Base-by-base conservation (phyloP, 2,888 invertebrate genomes). In the Aphodius granarius region DNA sequence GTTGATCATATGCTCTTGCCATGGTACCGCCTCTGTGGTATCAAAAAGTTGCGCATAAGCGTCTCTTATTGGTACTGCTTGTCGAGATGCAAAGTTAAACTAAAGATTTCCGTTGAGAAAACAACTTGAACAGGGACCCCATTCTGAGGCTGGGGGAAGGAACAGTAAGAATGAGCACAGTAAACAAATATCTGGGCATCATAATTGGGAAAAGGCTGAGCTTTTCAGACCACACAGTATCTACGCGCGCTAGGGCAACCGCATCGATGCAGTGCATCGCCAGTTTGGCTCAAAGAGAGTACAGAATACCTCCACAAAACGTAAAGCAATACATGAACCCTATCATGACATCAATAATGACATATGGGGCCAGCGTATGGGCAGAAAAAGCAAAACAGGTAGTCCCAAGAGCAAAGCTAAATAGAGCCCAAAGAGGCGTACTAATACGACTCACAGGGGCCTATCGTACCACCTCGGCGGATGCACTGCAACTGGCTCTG, bases 361-460 rank as follows among this genome's bases (percentile, higher is more conserved):
- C 22, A 0, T 72, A 76, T 13, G 76, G 72, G 9, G 76, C 71
- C 2, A 71, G 71, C 16, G 64, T 74, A 3, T 75, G 73, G 75
- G 73, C 63, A 0, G 1, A 2, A 0, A 66, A 18, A n/a, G 63
- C 66, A 5, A n/a, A 16, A 13, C 70, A 68, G 1, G 68, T 62
- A 1, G 63, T 62, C 9, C 16, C 66, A 6, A 63, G 63, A 0
- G 23, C 64, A 0, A 22, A 63, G 0, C 62, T 76, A 3, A 20
- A 66, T 5, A 3, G 21, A 0, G 63, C 66, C 17, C 72, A 74
- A 20, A 17, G 73, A n/a, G 22, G 23, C 0, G 18, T 76, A 0
- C 63, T 76, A 9, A 1, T 76, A 1, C 64, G 21, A 0, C 15
- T 74, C 16, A 72, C 71, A 0, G 66, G 71, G 5, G 66, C 71